A percentile compares a stretch with the other conserved stretches of the same genome.
Evolutionary conservation across 1,140 invertebrate genomes (phyloP).

Genomic region (Charaxes varanes): DNA sequence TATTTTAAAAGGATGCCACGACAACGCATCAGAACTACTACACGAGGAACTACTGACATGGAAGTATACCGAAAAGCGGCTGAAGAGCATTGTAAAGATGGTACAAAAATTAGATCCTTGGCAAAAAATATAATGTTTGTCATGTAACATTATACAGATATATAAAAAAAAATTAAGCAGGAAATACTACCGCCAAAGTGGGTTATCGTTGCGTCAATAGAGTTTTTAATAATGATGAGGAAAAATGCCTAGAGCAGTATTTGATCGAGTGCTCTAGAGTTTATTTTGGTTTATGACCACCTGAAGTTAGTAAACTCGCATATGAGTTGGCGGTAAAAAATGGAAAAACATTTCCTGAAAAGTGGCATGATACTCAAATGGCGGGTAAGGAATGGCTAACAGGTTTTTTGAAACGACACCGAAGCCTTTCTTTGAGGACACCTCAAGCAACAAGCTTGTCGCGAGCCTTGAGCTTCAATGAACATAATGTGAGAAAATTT

Average conservation of each 20-base stretch:
- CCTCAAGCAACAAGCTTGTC: slow-evolving; percentile 51
- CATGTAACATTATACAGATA: slow-evolving; percentile 24
- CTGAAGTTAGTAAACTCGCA: slow-evolving; percentile 22
- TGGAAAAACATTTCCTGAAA: slow-evolving; percentile 22
- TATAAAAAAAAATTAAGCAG: slow-evolving; percentile 21
- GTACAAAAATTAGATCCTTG: slow-evolving; percentile 17
- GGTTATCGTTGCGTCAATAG: slow-evolving; percentile 20
- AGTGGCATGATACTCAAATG: slow-evolving; percentile 19
- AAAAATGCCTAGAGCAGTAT: slow-evolving; percentile 22
- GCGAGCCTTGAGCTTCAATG: slow-evolving; percentile 38
- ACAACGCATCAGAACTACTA: slow-evolving; percentile 15
- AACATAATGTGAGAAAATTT: slow-evolving; percentile 43
- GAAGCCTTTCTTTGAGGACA: slow-evolving; percentile 24
- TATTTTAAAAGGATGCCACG: slow-evolving; percentile 14
- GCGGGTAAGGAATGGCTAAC: slow-evolving; percentile 5
- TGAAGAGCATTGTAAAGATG: slow-evolving; percentile 24
- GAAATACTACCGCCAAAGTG: slow-evolving; percentile 21
- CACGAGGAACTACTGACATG: slow-evolving; percentile 19
- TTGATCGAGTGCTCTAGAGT: slow-evolving; percentile 21
- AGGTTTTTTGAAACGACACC: slow-evolving; percentile 15
- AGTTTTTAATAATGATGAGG: slow-evolving; percentile 15
- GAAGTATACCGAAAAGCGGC: slow-evolving; percentile 23
- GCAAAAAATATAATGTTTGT: slow-evolving; percentile 25
- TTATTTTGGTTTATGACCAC: slow-evolving; percentile 21
- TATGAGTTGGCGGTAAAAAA: slow-evolving; percentile 22